A percentile compares a stretch with the other conserved stretches of the same genome.
phyloP scores from a whole-genome alignment of 2,888 invertebrate genomes.

The Lepas anatifera region DNA sequence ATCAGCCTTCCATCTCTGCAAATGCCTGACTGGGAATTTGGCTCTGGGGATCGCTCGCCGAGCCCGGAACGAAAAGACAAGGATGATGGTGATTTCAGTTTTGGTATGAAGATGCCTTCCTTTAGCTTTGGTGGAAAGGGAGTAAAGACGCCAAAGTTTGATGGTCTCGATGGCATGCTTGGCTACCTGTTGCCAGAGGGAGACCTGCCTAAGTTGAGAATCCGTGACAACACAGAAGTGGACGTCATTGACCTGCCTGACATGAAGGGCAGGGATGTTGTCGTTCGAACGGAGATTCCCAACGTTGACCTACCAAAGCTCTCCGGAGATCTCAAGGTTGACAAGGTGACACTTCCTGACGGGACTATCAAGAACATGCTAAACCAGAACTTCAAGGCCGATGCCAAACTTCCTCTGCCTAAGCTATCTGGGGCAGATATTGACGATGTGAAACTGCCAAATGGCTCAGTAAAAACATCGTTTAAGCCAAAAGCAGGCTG shows the following conservation, averaged over 20 bases:
- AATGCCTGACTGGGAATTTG: background rate
- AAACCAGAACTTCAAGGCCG: background rate
- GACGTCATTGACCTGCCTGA: background rate
- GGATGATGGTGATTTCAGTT: background rate
- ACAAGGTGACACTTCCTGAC: background rate
- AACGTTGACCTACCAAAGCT: background rate
- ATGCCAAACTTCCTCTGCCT: background rate
- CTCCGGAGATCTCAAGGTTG: background rate
- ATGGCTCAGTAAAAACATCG: background rate
- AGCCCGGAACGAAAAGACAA: background rate
- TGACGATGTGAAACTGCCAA: background rate
- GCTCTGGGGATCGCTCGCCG: background rate
- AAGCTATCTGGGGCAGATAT: background rate
- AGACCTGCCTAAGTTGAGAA: background rate
- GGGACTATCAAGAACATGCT: background rate
- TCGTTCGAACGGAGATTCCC: background rate
- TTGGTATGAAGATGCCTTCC: background rate
- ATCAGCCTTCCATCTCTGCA: background rate
- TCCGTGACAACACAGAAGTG: constrained; percentile 5
- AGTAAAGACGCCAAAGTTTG: background rate
- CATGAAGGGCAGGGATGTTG: background rate
- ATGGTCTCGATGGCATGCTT: background rate
- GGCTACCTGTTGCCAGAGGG: background rate
- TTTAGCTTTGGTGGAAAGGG: background rate
- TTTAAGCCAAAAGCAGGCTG: background rate